Conservation (phyloP, 1,140 invertebrate species). For the Drosophila oshimai region DNA sequence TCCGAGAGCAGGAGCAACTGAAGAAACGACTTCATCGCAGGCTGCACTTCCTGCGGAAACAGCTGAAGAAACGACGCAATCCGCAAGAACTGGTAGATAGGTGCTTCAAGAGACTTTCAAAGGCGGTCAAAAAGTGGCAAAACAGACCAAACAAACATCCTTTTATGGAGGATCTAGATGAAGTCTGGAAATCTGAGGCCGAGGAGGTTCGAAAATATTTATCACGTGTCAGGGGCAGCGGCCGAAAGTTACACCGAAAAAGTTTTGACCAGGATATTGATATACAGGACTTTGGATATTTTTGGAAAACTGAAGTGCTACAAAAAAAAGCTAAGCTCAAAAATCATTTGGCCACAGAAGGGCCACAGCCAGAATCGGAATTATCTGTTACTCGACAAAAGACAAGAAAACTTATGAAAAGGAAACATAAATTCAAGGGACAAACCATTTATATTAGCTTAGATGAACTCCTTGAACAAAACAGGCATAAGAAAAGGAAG, state of each 20-base stretch:
- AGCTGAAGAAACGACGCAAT: not conserved
- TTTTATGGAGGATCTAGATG: not conserved
- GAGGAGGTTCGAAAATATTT: slow-evolving; percentile 4
- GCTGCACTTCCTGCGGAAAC: slow-evolving; percentile 4
- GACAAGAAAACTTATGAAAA: not conserved
- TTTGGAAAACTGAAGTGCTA: slow-evolving; percentile 15
- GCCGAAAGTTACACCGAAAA: not conserved
- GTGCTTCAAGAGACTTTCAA: not conserved
- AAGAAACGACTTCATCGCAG: not conserved
- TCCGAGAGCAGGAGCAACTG: not conserved
- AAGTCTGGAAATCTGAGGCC: slow-evolving; percentile 17
- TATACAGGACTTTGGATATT: not conserved
- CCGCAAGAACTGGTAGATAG: not conserved
- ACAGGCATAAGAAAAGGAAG: not conserved
- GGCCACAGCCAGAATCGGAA: not conserved
- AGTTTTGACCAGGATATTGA: not conserved
- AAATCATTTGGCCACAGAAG: too few relatives aligned
- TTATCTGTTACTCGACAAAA: not conserved
- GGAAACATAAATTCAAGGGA: not conserved
- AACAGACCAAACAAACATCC: not conserved
- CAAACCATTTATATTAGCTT: not conserved
- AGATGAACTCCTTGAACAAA: not conserved
- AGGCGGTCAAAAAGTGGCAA: slow-evolving; percentile 1
- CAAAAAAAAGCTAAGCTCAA: not conserved
- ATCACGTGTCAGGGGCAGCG: not conserved